A percentile compares a stretch with the other conserved stretches of the same genome.
phyloP scores from a whole-genome alignment of 2,797 vertebrate species.

The Cyprinella venusta region DNA sequence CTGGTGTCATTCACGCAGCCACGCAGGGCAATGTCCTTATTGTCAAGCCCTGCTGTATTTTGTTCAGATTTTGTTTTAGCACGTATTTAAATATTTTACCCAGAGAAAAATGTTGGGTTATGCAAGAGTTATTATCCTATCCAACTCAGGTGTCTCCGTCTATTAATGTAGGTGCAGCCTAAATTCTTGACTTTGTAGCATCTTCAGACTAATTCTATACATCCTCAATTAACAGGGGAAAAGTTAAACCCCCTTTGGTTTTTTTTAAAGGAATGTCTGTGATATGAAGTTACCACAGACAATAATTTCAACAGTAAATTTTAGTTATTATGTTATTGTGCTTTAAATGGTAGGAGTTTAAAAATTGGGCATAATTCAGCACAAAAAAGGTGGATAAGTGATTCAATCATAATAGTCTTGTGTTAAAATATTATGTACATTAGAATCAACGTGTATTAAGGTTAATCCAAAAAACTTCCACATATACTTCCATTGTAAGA shows the following conservation, averaged over 20 bases:
- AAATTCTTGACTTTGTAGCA: neutral
- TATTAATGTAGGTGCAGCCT: too few species aligned
- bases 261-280: neutral
- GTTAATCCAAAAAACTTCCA: neutral
- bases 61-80: neutral
- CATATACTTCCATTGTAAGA: neutral
- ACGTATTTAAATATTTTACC: neutral
- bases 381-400: neutral
- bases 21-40: neutral
- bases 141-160: too few species aligned
- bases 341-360: neutral
- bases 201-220: neutral
- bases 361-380: neutral
- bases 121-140: too few species aligned
- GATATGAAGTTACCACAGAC: neutral
- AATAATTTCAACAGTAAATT: neutral
- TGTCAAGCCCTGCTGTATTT: neutral
- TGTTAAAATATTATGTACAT: too few species aligned
- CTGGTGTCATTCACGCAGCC: neutral
- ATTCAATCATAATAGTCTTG: neutral
- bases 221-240: neutral
- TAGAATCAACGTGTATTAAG: neutral
- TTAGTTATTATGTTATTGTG: neutral
- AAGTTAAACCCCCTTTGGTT: neutral
- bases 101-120: neutral